Percentiles rank a stretch among this genome's conserved stretches.
These are phyloP conservation scores for Gymnarchus niloticus DNA, from an alignment of 2,113 vertebrate species.

Conservation along the genomic window DNA sequence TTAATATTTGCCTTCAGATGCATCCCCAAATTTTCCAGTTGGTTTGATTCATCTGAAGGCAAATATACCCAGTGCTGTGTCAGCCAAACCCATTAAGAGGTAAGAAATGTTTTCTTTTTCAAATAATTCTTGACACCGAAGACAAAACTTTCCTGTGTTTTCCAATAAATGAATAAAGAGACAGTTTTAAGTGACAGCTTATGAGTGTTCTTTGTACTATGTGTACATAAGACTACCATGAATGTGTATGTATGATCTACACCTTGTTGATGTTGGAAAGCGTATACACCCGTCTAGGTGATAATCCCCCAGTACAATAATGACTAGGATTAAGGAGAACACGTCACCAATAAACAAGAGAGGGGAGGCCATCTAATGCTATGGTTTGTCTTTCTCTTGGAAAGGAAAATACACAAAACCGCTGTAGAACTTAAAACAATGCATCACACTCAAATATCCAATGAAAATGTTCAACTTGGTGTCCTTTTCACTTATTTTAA, in stretches of 20 bases:
- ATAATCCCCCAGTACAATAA: not conserved
- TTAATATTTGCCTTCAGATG: not conserved
- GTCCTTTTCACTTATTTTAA: not conserved
- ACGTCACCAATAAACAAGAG: too few species aligned
- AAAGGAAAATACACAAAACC: too few species aligned
- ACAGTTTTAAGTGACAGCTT: not conserved
- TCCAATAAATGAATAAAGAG: not conserved
- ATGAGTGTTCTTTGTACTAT: not conserved
- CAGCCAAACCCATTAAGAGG: conserved; percentile 3
- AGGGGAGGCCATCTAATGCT: too few species aligned
- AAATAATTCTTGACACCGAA: not conserved
- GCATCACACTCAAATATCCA: not conserved
- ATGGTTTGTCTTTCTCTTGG: too few species aligned
- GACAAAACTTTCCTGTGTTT: conserved; percentile 3
- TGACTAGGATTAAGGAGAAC: too few species aligned
- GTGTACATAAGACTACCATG: not conserved
- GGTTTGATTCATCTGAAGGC: not conserved
- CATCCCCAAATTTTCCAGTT: too few species aligned
- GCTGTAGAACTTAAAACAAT: not conserved
- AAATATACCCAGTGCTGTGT: not conserved
- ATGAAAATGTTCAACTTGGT: not conserved
- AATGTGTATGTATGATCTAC: not conserved
- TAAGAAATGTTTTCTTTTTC: not conserved
- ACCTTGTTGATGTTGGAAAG: not conserved
- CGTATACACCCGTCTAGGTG: not conserved